Conservation (phyloP, 2,888 invertebrate genomes). For the Machimus rusticus region DNA sequence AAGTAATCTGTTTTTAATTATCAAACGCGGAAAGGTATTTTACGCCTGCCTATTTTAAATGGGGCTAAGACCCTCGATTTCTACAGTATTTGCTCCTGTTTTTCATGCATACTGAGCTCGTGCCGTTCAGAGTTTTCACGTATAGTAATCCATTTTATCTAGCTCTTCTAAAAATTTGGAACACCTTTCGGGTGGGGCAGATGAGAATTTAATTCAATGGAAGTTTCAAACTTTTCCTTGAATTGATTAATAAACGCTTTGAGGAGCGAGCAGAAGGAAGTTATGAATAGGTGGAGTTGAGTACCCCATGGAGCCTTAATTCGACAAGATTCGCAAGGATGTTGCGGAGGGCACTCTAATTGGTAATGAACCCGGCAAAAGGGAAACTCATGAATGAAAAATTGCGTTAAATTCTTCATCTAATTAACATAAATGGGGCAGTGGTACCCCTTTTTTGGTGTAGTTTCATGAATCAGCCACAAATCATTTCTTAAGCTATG, state of each 20-base stretch:
- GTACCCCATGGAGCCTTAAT: background rate
- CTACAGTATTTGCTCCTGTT: background rate
- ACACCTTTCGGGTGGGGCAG: background rate
- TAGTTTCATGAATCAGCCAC: constrained; percentile 29
- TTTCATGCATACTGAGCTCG: background rate
- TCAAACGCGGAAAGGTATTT: constrained; percentile 7
- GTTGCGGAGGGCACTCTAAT: background rate
- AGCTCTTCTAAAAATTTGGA: background rate
- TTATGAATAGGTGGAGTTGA: background rate
- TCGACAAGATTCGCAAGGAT: background rate
- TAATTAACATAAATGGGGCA: constrained; percentile 37
- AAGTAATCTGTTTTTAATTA: constrained; percentile 21
- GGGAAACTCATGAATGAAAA: constrained; percentile 25
- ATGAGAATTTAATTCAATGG: constrained; percentile 35
- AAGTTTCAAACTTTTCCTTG: constrained; percentile 4
- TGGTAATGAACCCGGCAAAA: constrained; percentile 6
- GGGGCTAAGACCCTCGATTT: background rate
- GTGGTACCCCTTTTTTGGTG: constrained; percentile 20
- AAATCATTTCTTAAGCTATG: constrained; percentile 34
- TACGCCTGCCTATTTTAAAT: background rate
- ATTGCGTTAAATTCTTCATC: constrained; percentile 19
- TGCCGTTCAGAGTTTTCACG: background rate
- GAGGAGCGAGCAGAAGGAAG: background rate
- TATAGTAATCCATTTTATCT: background rate
- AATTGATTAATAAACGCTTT: constrained; percentile 33